Evolutionary conservation across 1,140 invertebrate genomes (phyloP).

Genomic region (Tribolium madens): DNA sequence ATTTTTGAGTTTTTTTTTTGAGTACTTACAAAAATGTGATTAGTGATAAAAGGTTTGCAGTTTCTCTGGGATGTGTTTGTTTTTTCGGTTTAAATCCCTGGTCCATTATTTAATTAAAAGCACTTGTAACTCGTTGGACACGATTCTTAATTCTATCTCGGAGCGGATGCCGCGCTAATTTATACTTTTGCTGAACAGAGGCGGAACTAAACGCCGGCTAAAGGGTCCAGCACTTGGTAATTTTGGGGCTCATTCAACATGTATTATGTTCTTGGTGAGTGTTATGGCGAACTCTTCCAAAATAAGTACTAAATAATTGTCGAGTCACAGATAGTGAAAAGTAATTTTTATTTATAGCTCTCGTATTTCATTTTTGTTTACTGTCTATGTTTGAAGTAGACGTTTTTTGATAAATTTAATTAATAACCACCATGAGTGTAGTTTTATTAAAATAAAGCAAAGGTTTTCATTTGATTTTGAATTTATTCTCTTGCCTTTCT

Average conservation of each 20-base stretch:
- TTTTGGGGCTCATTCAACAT: background rate
- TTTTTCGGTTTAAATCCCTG: constrained; percentile 1
- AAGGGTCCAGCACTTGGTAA: background rate
- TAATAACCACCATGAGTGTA: no score
- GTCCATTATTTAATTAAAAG: constrained; percentile 9
- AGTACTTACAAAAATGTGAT: constrained; percentile 48
- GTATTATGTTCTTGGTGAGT: no score
- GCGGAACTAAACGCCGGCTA: constrained; percentile 9
- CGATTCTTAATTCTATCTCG: constrained; percentile 5
- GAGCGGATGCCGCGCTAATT: constrained; percentile 22
- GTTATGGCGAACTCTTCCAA: no score
- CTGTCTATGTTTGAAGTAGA: no score
- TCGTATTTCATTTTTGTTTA: no score
- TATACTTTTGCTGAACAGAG: constrained; percentile 8
- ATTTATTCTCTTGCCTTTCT: no score
- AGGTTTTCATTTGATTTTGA: no score
- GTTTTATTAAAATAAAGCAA: no score
- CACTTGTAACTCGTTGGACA: constrained; percentile 9
- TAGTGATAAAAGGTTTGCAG: constrained; percentile 44
- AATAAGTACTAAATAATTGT: no score
- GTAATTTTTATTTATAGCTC: no score
- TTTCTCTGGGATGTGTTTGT: constrained; percentile 48
- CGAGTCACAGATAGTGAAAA: no score
- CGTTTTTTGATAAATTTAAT: no score
- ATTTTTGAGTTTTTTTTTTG: background rate